Evolutionary conservation across 2,797 vertebrate species (phyloP), one percentile per base, ranked within the genome.

Genomic region (Phalanger gymnotis): DNA sequence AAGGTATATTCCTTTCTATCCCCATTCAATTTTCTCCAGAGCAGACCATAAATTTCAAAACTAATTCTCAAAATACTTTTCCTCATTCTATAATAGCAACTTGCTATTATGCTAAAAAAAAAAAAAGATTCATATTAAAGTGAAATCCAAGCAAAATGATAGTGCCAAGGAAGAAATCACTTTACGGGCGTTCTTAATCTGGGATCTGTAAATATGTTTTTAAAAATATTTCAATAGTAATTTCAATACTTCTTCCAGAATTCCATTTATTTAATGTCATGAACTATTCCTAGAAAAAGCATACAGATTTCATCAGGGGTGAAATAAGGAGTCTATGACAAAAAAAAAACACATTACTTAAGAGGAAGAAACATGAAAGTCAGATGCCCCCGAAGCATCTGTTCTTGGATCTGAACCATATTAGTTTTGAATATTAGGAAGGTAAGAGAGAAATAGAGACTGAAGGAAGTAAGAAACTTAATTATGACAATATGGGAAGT

Each of bases 31-130:
- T n/a, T n/a, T n/a, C n/a, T n/a, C n/a, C n/a, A n/a, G n/a, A n/a
- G n/a, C 28, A 96, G 40, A 73, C 3, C 51, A 94, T 92, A 93
- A 93, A 81, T 57, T 56, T 47, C 25, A 81, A 22, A 81, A 56
- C 27, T n/a, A 54, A 9, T 47, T 54, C 22, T 90, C 55, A 66
- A 51, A 61, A 87, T 56, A 91, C 14, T 40, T 94, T 66, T 92
- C 28, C 89, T 91, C 28, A 53, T 96, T 30, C 34, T 34, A 54
- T 66, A 94, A 56, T 54, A 89, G 90, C 66, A 58, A 25, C 7
- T 11, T 95, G 66, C 53, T 12, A 92, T 66, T 61, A 81, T 47
- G 89, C 34, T 91, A 92, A 31, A 56, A 89, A 92, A 94, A n/a
- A n/a, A n/a, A n/a, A n/a, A 92, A 40, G 40, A 81, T 2, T 51